Evolutionary conservation across 1,140 invertebrate genomes (phyloP).

Genomic region (Leptinotarsa undecemlineata): DNA sequence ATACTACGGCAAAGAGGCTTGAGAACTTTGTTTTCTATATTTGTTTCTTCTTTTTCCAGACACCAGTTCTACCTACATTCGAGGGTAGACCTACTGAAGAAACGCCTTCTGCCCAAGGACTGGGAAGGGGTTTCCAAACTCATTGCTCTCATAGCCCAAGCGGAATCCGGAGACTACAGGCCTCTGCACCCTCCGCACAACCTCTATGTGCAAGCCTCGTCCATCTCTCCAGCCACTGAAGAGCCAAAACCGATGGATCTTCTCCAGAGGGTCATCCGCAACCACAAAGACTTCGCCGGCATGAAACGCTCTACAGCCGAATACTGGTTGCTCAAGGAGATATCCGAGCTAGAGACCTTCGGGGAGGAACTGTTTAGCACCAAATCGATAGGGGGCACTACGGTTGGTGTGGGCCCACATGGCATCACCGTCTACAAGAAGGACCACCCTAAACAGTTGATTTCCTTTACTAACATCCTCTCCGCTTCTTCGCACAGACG

Average conservation of each 20-base stretch:
- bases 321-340: constrained; percentile 80
- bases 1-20: too few relatives aligned
- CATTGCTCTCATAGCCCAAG: constrained; percentile 74
- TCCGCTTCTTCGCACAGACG: constrained; percentile 76
- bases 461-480: constrained; percentile 81
- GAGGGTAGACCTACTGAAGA: constrained; percentile 72
- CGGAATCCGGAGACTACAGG: constrained; percentile 72
- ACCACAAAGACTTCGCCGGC: constrained; percentile 64
- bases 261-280: constrained; percentile 64
- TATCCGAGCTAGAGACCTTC: constrained; percentile 76
- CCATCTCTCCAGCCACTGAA: constrained; percentile 53
- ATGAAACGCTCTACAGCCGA: constrained; percentile 68
- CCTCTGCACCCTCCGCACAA: constrained; percentile 61
- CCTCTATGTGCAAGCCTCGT: constrained; percentile 58
- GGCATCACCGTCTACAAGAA: constrained; percentile 75
- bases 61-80: constrained; percentile 85
- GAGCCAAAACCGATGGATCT: constrained; percentile 65
- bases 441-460: constrained; percentile 67
- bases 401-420: constrained; percentile 76
- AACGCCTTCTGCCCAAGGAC: constrained; percentile 68
- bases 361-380: constrained; percentile 83
- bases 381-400: constrained; percentile 56
- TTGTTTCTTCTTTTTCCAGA: constrained; percentile 55
- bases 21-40: background rate
- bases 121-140: constrained; percentile 72